Conservation (phyloP, 2,888 invertebrate species). For the Proisotoma minuta region DNA sequence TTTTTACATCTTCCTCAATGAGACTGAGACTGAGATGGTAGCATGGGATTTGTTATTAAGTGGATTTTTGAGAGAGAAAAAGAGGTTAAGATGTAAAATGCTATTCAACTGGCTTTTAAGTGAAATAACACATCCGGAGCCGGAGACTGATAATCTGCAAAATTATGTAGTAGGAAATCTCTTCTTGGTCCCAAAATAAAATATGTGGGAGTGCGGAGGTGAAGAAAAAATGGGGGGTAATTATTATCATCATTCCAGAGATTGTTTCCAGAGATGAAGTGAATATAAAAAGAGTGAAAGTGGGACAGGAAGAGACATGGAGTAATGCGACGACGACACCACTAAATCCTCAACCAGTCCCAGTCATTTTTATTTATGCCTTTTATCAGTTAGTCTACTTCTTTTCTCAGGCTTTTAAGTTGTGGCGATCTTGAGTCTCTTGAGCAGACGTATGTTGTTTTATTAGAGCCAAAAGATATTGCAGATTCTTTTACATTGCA, state of each 20-base stretch:
- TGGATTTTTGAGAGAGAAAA: no score
- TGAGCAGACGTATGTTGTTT: conserved; percentile 15
- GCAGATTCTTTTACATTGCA: neutral
- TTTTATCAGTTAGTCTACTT: conserved; percentile 17
- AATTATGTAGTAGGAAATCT: no score
- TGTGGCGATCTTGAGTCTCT: neutral
- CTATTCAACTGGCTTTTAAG: no score
- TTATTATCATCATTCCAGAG: conserved; percentile 6
- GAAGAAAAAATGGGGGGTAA: conserved; percentile 5
- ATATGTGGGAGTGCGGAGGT: no score
- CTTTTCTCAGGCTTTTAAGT: conserved; percentile 1
- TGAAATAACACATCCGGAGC: no score
- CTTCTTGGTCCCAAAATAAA: no score
- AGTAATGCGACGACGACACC: neutral
- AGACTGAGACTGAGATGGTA: neutral
- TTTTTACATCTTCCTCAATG: neutral
- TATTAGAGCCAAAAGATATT: conserved; percentile 12
- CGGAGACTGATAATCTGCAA: no score
- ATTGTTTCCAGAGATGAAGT: neutral
- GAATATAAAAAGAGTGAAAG: neutral
- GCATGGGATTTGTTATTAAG: neutral
- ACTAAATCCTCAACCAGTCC: conserved; percentile 6
- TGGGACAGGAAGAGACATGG: neutral
- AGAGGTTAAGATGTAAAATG: no score
- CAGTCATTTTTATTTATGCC: conserved; percentile 16